Evolutionary conservation across 1,140 invertebrate genomes (phyloP).

Genomic region (Zeugodacus cucurbitae): DNA sequence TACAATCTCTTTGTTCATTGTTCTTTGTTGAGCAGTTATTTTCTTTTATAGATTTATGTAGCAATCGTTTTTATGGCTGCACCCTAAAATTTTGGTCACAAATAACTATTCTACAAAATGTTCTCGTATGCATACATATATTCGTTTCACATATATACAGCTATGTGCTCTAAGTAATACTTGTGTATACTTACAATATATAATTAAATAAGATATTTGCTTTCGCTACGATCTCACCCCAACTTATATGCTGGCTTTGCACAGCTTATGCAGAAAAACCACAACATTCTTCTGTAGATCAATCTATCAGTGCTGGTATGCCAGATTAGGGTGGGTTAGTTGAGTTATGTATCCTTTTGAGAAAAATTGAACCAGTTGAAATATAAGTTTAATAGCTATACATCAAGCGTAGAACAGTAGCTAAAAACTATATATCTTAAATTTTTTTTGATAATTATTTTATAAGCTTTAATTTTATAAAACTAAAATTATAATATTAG

Average conservation of each 20-base stretch:
- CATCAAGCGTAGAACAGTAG: too few relatives aligned
- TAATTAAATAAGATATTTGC: neutral
- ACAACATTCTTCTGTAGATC: neutral
- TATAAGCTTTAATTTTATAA: too few relatives aligned
- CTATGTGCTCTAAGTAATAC: neutral
- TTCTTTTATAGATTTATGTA: neutral
- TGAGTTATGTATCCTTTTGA: neutral
- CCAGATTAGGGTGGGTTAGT: neutral
- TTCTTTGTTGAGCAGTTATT: neutral
- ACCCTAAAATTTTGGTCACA: neutral
- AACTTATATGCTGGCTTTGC: neutral
- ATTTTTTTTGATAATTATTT: too few relatives aligned
- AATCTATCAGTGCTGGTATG: neutral
- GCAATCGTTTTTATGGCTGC: neutral
- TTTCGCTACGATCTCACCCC: neutral
- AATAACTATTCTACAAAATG: neutral
- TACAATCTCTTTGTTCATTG: constrained; percentile 16
- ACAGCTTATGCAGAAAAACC: neutral
- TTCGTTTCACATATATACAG: neutral
- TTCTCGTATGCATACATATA: neutral
- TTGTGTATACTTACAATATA: too few relatives aligned
- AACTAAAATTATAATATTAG: too few relatives aligned
- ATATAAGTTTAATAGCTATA: too few relatives aligned
- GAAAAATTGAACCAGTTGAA: neutral
- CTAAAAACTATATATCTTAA: too few relatives aligned